Evolutionary conservation across 2,113 vertebrate genomes (phyloP), one percentile per base, ranked within the genome.

Genomic region (Phalacrocorax pelagicus): DNA sequence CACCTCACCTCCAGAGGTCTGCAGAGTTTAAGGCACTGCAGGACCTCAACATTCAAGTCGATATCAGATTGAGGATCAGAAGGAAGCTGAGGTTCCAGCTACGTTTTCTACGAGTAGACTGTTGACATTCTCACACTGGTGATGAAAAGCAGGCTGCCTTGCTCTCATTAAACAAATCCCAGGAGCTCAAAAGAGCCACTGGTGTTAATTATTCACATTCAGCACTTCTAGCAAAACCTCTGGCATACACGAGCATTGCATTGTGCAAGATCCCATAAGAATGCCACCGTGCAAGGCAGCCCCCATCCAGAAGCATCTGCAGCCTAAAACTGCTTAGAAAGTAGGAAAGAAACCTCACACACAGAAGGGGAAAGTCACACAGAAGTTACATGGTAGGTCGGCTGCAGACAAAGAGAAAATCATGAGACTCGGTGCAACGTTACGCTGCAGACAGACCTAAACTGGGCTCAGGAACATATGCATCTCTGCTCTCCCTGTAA

Each of bases 181-280:
- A 61, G n/a, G n/a, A 73, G 82, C 82, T 69, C 30, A 13, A 0
- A 51, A 51, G 42, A 94, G 80, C 42, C 47, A 1, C 80, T 32
- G 40, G 21, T 46, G 20, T 61, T 81, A 71, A 78, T 59, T 72
- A 59, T 42, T 57, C 57, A 59, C 61, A 49, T 47, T 32, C 71
- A 66, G 40, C 34, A 5, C 65, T 67, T 29, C 8, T 3, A 77
- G 59, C 34, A 46, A 72, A 80, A 38, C 21, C 78, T 51, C 55
- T 15, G 57, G 78, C 61, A 9, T 3, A n/a, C 24, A 23, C 0
- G 1, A 70, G 46, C 42, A 3, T 4, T 0, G 49, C 16, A 0
- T 32, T 21, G 49, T 46, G 85, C 74, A 62, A 47, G 46, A 30
- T 12, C 2, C 63, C 59, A 30, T 63, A 77, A 12, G 67, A 58